Evolutionary conservation across 2,113 vertebrate genomes (phyloP).

Genomic region (Gallinago media): DNA sequence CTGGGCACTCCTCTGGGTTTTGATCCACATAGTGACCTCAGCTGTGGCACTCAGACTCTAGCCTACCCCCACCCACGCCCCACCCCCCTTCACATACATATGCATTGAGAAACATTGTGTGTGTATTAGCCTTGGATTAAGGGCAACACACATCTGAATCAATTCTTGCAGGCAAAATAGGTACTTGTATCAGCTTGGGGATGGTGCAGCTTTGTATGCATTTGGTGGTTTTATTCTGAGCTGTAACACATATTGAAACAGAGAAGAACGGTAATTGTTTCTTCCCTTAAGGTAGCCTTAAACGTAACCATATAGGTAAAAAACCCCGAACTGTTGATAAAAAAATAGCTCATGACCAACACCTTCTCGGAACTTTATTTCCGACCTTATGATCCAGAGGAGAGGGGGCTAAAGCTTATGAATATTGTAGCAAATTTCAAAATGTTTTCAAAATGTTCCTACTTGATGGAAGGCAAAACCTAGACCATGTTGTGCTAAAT

Average conservation of each 20-base stretch:
- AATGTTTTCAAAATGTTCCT: neutral
- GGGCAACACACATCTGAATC: neutral
- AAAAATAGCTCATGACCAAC: neutral
- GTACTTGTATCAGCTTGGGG: neutral
- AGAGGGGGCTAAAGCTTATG: neutral
- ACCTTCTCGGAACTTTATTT: neutral
- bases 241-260: neutral
- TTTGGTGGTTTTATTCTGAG: neutral
- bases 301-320: neutral
- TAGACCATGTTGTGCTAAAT: neutral
- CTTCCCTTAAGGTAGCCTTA: neutral
- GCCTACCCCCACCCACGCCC: no score
- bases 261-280: neutral
- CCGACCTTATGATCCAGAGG: neutral
- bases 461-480: neutral
- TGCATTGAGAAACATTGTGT: neutral
- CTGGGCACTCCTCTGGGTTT: neutral
- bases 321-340: neutral
- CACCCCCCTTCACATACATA: accelerated
- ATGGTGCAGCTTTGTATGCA: neutral
- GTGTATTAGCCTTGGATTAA: neutral
- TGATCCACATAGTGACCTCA: accelerated
- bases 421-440: neutral
- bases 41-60: neutral
- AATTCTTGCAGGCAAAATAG: neutral